A percentile compares a stretch with the other conserved stretches of the same genome.
Conservation (phyloP, 2,797 vertebrate genomes). For the Zenarchopterus dispar region DNA sequence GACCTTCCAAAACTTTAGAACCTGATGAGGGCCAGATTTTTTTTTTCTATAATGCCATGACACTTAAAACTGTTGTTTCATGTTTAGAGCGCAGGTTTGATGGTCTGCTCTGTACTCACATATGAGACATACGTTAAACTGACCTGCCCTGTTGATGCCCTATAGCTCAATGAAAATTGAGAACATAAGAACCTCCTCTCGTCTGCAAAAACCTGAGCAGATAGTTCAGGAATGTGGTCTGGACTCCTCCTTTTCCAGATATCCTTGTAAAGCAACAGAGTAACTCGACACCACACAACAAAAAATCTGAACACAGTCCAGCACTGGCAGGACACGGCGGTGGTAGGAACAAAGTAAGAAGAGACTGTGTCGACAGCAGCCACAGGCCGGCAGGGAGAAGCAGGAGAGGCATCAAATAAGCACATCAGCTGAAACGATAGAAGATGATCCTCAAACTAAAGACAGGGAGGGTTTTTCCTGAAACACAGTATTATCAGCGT, state of each 20-base stretch:
- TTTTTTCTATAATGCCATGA: too few species aligned
- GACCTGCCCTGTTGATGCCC: constrained; percentile 2
- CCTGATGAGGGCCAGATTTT: too few species aligned
- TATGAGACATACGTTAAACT: neutral
- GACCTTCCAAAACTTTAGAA: too few species aligned
- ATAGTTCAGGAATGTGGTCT: constrained; percentile 54
- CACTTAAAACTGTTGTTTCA: neutral
- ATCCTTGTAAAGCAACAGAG: constrained; percentile 49
- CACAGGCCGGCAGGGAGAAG: constrained; percentile 42
- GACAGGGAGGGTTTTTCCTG: constrained; percentile 48
- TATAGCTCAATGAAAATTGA: constrained; percentile 13
- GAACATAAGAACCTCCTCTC: neutral
- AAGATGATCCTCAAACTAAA: constrained; percentile 53
- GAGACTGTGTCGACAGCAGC: constrained; percentile 43
- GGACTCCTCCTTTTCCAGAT: constrained; percentile 38
- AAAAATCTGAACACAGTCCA: constrained; percentile 21
- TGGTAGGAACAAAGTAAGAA: constrained; percentile 44
- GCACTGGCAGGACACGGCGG: constrained; percentile 19
- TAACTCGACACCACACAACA: constrained; percentile 57
- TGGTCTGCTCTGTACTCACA: neutral
- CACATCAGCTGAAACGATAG: constrained; percentile 31
- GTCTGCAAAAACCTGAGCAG: constrained; percentile 24
- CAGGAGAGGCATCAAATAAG: constrained; percentile 45
- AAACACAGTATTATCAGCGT: constrained; percentile 54
- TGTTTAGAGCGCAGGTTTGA: neutral